phyloP scores from a whole-genome alignment of 2,888 invertebrate genomes.

The Nebria brevicollis region DNA sequence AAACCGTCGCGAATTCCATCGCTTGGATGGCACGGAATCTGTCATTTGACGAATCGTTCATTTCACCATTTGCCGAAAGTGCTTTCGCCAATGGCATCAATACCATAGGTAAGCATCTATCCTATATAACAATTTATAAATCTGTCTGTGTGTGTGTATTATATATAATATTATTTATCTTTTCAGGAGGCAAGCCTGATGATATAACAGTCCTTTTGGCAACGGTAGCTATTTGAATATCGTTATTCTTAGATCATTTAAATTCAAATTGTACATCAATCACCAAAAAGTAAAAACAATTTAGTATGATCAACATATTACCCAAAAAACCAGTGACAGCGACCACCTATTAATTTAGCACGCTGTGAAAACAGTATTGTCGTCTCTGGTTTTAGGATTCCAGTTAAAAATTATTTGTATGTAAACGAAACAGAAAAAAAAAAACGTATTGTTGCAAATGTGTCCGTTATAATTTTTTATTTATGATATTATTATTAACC shows the following conservation, averaged over 20 bases:
- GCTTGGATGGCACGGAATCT: constrained; percentile 95
- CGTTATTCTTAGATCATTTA: constrained; percentile 24
- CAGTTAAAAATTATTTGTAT: constrained; percentile 1
- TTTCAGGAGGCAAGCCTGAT: constrained; percentile 96
- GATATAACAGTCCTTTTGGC: constrained; percentile 98
- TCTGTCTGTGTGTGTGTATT: no score
- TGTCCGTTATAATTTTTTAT: not conserved
- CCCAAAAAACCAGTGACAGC: not conserved
- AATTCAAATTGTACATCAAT: constrained; percentile 29
- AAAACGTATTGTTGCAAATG: not conserved
- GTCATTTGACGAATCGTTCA: constrained; percentile 92
- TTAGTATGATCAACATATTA: not conserved
- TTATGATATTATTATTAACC: constrained; percentile 11
- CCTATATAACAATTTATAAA: no score
- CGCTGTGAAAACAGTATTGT: not conserved
- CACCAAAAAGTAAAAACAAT: not conserved
- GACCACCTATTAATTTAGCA: not conserved
- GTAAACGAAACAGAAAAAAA: not conserved
- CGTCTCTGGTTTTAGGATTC: not conserved
- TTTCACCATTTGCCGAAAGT: constrained; percentile 95
- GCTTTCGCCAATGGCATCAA: constrained; percentile 94
- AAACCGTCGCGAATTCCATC: constrained; percentile 92
- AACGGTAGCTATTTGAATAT: constrained; percentile 81
- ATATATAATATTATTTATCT: constrained; percentile 50
- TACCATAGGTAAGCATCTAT: constrained; percentile 79